Percentiles rank a stretch among this genome's conserved stretches.
Conservation (phyloP, 2,797 vertebrate species). For the Cynodonichthys magdalenae region DNA sequence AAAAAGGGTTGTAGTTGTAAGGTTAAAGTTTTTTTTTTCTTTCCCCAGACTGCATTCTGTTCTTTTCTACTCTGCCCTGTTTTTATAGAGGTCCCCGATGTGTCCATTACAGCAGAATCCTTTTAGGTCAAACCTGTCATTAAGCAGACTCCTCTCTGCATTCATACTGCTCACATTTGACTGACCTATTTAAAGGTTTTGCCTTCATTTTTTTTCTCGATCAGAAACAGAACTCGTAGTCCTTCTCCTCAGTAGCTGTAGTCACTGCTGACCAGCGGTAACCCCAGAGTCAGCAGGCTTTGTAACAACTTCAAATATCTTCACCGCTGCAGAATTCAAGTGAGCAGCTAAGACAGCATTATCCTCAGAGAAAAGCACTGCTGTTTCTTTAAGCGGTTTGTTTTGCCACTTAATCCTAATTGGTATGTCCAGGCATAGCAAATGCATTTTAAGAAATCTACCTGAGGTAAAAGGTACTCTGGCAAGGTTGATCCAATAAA, state of each 20-base stretch:
- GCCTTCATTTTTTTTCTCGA: slow-evolving; percentile 28
- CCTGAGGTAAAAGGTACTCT: slow-evolving; percentile 37
- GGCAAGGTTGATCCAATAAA: slow-evolving; percentile 22
- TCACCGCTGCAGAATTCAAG: slow-evolving; percentile 30
- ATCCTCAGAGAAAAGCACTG: slow-evolving; percentile 12
- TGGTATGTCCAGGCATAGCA: slow-evolving; percentile 26
- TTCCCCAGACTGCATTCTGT: background rate
- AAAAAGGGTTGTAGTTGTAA: slow-evolving; percentile 13
- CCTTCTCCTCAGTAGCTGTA: slow-evolving; percentile 15
- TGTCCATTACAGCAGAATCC: slow-evolving; percentile 4
- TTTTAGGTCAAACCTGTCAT: slow-evolving; percentile 26
- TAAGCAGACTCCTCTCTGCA: slow-evolving; percentile 23
- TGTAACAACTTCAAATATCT: slow-evolving; percentile 37
- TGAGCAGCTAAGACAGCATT: slow-evolving; percentile 30
- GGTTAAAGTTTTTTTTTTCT: slow-evolving; percentile 21
- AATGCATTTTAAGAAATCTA: slow-evolving; percentile 34
- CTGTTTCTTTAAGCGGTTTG: slow-evolving; percentile 12
- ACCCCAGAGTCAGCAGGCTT: slow-evolving; percentile 31
- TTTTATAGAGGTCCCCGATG: slow-evolving; percentile 1
- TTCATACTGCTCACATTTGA: slow-evolving; percentile 4
- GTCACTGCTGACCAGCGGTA: slow-evolving; percentile 33
- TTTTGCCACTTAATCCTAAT: slow-evolving; percentile 32
- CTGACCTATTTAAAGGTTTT: slow-evolving; percentile 25
- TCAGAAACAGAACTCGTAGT: slow-evolving; percentile 31
- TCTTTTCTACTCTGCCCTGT: background rate